Percentiles rank a stretch among this genome's conserved stretches.
These are phyloP conservation scores for Drosophila bocki DNA, from an alignment of 1,140 invertebrate species.

Conservation along the genomic window DNA sequence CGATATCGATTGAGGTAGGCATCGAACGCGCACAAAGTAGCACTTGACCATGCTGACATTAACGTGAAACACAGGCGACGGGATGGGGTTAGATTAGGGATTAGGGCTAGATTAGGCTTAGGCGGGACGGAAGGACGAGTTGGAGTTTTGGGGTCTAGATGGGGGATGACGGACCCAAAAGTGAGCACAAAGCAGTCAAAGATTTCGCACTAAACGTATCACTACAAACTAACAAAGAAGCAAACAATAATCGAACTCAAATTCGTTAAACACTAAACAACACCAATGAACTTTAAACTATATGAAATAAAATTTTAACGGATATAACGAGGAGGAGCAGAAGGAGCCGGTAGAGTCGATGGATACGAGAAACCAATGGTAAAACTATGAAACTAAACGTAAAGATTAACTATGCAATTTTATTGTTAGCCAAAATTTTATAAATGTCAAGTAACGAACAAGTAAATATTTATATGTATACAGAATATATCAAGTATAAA, in stretches of 20 bases:
- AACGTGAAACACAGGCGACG: slow-evolving; percentile 16
- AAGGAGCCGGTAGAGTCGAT: not conserved
- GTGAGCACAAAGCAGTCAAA: slow-evolving; percentile 72
- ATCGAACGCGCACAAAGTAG: slow-evolving; percentile 51
- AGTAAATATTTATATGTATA: slow-evolving; percentile 78
- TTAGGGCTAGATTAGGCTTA: slow-evolving; percentile 48
- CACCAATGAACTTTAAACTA: slow-evolving; percentile 66
- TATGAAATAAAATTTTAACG: slow-evolving; percentile 35
- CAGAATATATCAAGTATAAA: slow-evolving; percentile 57
- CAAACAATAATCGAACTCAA: slow-evolving; percentile 78
- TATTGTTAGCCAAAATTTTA: slow-evolving; percentile 84
- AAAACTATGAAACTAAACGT: slow-evolving; percentile 69
- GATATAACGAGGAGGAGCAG: not conserved
- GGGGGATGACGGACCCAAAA: slow-evolving; percentile 6
- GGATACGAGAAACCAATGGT: slow-evolving; percentile 44
- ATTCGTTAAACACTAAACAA: slow-evolving; percentile 72
- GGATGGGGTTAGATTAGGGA: slow-evolving; percentile 37
- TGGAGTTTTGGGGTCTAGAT: slow-evolving; percentile 9
- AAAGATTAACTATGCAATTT: slow-evolving; percentile 76
- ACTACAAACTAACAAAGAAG: slow-evolving; percentile 61
- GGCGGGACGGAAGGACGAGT: slow-evolving; percentile 4
- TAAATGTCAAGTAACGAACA: slow-evolving; percentile 81
- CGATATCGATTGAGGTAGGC: slow-evolving; percentile 19
- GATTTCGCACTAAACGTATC: slow-evolving; percentile 82
- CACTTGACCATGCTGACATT: slow-evolving; percentile 41